phyloP scores from a whole-genome alignment of 2,797 vertebrate genomes.

The Pipistrellus pygmaeus region DNA sequence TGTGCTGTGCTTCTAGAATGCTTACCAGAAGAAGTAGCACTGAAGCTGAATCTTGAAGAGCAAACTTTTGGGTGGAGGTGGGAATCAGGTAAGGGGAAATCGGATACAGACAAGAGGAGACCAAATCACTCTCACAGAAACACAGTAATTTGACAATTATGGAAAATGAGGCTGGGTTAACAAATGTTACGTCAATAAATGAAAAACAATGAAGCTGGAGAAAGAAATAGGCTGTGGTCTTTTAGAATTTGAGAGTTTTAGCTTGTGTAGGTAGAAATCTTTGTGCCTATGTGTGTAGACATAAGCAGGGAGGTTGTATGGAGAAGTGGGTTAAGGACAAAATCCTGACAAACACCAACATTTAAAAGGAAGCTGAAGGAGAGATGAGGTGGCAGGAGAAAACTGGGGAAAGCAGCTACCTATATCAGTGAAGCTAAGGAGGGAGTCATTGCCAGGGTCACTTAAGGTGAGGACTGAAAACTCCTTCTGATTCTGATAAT shows the following conservation, averaged over 20 bases:
- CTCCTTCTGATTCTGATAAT: neutral
- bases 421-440: neutral
- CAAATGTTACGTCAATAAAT: neutral
- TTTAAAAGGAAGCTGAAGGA: constrained; percentile 5
- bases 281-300: neutral
- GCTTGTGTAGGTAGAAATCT: neutral
- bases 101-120: neutral
- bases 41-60: constrained; percentile 25
- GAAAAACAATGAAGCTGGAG: neutral
- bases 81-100: constrained; percentile 11
- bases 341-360: neutral
- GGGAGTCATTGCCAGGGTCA: neutral
- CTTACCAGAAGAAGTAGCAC: neutral
- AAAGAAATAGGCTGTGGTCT: neutral
- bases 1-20: neutral
- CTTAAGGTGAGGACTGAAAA: neutral
- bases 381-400: neutral
- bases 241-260: constrained; percentile 13
- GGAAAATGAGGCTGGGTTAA: neutral
- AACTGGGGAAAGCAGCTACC: neutral
- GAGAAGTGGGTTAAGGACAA: neutral
- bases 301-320: neutral
- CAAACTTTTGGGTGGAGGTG: neutral
- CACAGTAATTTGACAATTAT: neutral
- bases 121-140: neutral